These are phyloP conservation scores for Hypercompe scribonia DNA, from an alignment of 2,888 invertebrate genomes.

Conservation along the genomic window DNA sequence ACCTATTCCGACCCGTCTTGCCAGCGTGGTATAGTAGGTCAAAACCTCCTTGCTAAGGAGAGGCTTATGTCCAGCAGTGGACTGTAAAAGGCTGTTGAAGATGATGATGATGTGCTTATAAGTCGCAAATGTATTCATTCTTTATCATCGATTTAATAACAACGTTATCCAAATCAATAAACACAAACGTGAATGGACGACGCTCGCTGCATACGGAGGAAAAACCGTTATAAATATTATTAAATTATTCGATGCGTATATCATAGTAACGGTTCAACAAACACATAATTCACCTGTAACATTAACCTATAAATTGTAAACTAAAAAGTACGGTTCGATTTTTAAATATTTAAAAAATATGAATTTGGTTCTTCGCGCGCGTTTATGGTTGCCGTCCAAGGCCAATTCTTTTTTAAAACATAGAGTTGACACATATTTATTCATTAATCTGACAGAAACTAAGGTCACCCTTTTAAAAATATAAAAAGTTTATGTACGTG, in stretches of 20 bases:
- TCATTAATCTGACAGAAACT: not conserved
- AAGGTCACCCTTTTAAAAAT: not conserved
- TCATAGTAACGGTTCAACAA: constrained; percentile 27
- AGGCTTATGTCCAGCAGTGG: too few species aligned
- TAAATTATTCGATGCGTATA: constrained; percentile 30
- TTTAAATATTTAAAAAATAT: constrained; percentile 7
- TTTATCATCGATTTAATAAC: not conserved
- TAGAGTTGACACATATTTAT: not conserved
- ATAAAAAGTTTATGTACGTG: not conserved
- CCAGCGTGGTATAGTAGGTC: too few species aligned
- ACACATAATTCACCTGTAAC: constrained; percentile 22
- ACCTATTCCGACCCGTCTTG: too few species aligned
- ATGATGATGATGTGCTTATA: too few species aligned
- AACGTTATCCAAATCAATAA: constrained; percentile 4
- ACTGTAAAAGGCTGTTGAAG: too few species aligned
- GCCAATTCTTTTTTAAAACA: not conserved
- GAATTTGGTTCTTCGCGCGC: not conserved
- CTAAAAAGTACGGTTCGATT: constrained; percentile 6
- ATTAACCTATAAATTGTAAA: constrained; percentile 24
- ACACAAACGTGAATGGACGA: constrained; percentile 4
- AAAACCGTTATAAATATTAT: constrained; percentile 36
- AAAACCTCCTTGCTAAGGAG: too few species aligned
- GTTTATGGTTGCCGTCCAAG: not conserved
- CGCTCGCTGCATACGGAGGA: not conserved
- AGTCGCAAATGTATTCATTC: too few species aligned